A percentile compares a stretch with the other conserved stretches of the same genome.
Evolutionary conservation across 2,797 vertebrate genomes (phyloP).

Genomic region (Leucoraja ocellata): DNA sequence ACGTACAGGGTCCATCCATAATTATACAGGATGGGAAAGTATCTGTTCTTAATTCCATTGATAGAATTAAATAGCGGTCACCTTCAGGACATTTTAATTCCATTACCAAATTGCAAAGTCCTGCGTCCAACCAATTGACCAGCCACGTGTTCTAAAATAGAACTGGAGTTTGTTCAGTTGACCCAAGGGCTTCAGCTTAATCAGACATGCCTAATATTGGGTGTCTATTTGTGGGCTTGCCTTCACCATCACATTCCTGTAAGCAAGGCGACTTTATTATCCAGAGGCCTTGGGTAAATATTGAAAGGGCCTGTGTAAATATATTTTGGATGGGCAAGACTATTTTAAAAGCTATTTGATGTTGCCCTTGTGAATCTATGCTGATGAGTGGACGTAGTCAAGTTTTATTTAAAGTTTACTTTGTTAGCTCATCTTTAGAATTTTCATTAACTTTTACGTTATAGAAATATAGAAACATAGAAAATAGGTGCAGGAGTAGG

Average conservation of each 20-base stretch:
- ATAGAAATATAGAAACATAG: too few relatives aligned
- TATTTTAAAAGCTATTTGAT: background rate
- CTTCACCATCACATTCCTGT: background rate
- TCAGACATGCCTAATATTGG: background rate
- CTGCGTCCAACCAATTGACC: background rate
- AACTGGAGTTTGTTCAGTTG: background rate
- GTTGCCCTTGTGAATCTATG: background rate
- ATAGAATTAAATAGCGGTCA: background rate
- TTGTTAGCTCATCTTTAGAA: background rate
- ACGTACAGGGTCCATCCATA: background rate
- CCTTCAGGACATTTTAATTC: background rate
- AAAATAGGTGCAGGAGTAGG: too few relatives aligned
- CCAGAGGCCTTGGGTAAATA: background rate
- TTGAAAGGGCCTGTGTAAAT: background rate
- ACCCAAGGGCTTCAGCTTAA: background rate
- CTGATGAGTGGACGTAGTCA: background rate
- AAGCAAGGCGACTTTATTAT: background rate
- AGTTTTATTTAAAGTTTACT: background rate
- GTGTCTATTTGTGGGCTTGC: background rate
- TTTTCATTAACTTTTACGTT: background rate
- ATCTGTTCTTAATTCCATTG: background rate
- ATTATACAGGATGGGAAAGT: background rate
- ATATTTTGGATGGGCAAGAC: background rate
- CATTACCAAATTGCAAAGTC: background rate
- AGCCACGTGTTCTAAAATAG: background rate